Conservation (phyloP, 2,888 invertebrate species). For the Sepioteuthis lessoniana region DNA sequence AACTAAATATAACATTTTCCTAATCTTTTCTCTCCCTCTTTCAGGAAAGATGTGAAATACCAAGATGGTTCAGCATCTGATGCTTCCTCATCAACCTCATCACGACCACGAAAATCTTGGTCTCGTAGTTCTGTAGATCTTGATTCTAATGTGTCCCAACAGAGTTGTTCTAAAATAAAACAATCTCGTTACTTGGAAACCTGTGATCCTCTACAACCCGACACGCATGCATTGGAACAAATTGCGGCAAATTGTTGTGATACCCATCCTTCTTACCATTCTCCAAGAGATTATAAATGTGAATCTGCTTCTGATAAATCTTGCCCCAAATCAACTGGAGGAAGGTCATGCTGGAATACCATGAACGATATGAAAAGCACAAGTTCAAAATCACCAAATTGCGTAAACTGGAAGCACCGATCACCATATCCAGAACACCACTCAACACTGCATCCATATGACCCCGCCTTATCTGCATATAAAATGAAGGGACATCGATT, state of each 20-base stretch:
- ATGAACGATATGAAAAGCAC: not conserved
- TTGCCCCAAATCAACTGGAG: not conserved
- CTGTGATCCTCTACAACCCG: not conserved
- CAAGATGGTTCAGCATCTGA: conserved; percentile 42
- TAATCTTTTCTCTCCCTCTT: not conserved
- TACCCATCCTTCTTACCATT: not conserved
- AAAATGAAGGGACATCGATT: not conserved
- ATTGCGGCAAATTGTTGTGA: not conserved
- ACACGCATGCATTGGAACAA: not conserved
- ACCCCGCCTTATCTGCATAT: not conserved
- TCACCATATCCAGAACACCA: not conserved
- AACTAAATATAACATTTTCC: not conserved
- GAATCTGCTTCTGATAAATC: not conserved
- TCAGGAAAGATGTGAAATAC: conserved; percentile 35
- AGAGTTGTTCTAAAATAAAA: conserved; percentile 6
- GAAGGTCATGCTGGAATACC: not conserved
- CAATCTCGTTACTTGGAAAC: not conserved
- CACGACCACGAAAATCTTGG: not conserved
- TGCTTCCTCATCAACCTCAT: conserved; percentile 25
- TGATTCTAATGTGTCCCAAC: conserved; percentile 34
- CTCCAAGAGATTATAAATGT: not conserved
- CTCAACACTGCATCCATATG: not conserved
- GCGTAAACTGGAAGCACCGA: not conserved
- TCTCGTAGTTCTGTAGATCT: not conserved
- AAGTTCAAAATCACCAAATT: not conserved